Conservation (phyloP, 2,797 vertebrate genomes). For the Acanthopagrus latus region DNA sequence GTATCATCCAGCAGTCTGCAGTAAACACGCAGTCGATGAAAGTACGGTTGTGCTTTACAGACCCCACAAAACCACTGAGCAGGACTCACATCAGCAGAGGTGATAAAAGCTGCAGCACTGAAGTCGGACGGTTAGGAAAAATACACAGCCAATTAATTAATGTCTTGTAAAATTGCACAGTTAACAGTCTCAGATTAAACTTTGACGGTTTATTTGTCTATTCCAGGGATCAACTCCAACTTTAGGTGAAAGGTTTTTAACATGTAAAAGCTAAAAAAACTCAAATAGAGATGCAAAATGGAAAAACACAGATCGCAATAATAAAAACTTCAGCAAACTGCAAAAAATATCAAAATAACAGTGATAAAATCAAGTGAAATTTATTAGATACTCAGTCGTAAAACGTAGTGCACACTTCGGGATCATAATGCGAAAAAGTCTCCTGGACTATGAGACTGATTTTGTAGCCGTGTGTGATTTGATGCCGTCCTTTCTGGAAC, state of each 20-base stretch:
- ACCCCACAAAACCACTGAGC: constrained; percentile 43
- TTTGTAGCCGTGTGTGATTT: background rate
- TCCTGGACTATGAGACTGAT: background rate
- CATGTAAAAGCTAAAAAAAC: too few species aligned
- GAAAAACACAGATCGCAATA: background rate
- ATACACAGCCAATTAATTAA: constrained; percentile 5
- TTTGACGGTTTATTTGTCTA: background rate
- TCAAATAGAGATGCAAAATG: background rate
- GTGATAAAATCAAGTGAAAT: background rate
- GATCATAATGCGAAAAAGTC: background rate
- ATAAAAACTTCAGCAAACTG: background rate
- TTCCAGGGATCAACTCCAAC: background rate
- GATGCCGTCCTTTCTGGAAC: background rate
- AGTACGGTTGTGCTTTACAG: constrained; percentile 9
- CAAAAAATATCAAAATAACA: background rate
- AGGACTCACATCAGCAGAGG: constrained; percentile 12
- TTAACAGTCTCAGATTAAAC: background rate
- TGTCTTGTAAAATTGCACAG: background rate
- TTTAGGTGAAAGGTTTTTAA: background rate
- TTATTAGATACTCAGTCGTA: background rate
- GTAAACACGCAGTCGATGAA: constrained; percentile 60
- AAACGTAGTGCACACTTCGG: background rate
- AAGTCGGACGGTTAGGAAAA: constrained; percentile 10
- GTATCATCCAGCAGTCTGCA: constrained; percentile 50
- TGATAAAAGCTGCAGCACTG: constrained; percentile 16